A percentile compares a stretch with the other conserved stretches of the same genome.
These are phyloP conservation scores for Agrochola lota DNA, from an alignment of 2,888 invertebrate genomes.

Conservation along the genomic window DNA sequence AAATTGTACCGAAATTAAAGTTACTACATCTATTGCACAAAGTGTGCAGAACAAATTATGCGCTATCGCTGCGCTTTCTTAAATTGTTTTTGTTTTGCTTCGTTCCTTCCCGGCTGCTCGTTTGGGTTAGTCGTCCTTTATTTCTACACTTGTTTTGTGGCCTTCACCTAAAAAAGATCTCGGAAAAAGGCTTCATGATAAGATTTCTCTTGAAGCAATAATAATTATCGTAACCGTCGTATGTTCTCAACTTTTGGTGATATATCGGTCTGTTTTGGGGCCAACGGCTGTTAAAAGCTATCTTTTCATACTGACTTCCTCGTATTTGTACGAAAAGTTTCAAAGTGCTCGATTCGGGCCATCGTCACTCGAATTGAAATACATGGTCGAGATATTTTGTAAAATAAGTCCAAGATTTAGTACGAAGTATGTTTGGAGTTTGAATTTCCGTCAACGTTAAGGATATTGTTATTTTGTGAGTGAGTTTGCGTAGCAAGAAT, in stretches of 20 bases:
- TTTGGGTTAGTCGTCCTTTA: conserved; percentile 34
- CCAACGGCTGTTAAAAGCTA: conserved; percentile 27
- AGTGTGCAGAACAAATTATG: conserved; percentile 63
- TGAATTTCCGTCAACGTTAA: conserved; percentile 27
- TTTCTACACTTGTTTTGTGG: conserved; percentile 38
- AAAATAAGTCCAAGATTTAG: conserved; percentile 40
- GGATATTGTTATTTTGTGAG: conserved; percentile 34
- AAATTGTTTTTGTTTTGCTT: conserved; percentile 62
- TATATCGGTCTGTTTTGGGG: conserved; percentile 47
- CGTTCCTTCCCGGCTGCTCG: conserved; percentile 34
- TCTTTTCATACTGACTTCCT: conserved; percentile 31
- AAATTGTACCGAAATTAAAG: conserved; percentile 57
- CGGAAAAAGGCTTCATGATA: conserved; percentile 28
- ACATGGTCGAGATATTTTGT: conserved; percentile 47
- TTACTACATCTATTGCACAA: conserved; percentile 54
- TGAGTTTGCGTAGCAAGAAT: not conserved
- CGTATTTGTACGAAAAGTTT: conserved; percentile 41
- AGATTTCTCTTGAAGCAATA: conserved; percentile 35
- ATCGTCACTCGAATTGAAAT: conserved; percentile 41
- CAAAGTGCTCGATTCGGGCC: conserved; percentile 16
- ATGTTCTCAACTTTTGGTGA: conserved; percentile 44
- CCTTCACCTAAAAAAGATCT: conserved; percentile 39
- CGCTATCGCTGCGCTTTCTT: conserved; percentile 58
- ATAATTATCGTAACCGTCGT: conserved; percentile 42
- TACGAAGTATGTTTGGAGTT: conserved; percentile 30